phyloP scores from a whole-genome alignment of 2,113 vertebrate species.

The Buteo buteo region DNA sequence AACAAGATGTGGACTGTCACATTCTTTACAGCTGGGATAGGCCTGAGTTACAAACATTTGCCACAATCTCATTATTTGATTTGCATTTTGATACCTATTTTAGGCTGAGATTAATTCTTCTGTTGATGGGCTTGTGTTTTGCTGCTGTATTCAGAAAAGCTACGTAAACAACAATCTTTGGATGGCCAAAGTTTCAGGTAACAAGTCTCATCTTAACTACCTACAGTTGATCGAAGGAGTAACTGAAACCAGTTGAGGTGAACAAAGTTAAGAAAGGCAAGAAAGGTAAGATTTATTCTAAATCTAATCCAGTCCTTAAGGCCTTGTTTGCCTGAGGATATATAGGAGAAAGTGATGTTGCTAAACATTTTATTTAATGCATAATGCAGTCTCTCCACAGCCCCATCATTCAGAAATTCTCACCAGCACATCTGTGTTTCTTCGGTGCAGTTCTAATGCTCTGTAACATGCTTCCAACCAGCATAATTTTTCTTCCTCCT shows the following conservation, averaged over 20 bases:
- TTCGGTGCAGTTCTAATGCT: conserved; percentile 84
- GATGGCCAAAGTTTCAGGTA: not conserved
- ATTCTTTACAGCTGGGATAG: not conserved
- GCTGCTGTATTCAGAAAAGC: not conserved
- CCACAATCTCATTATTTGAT: not conserved
- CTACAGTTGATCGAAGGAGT: not conserved
- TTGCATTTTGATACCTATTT: not conserved
- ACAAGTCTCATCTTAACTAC: not conserved
- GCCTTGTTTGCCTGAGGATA: not conserved
- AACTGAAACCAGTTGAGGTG: not conserved
- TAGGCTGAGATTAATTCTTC: not conserved
- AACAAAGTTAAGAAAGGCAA: not conserved
- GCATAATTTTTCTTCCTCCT: conserved; percentile 72
- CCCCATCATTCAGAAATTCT: not conserved
- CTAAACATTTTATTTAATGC: not conserved
- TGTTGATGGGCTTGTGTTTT: not conserved
- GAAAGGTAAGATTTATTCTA: not conserved
- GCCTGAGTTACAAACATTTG: not conserved
- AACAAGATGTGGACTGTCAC: not conserved
- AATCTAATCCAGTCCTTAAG: not conserved
- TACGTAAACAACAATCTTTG: not conserved
- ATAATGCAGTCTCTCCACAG: not conserved
- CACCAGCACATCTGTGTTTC: conserved; percentile 84
- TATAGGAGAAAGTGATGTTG: not conserved
- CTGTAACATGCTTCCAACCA: conserved; percentile 87